These are phyloP conservation scores for Oxytorus armatus DNA, from an alignment of 2,888 invertebrate species.

Conservation along the genomic window DNA sequence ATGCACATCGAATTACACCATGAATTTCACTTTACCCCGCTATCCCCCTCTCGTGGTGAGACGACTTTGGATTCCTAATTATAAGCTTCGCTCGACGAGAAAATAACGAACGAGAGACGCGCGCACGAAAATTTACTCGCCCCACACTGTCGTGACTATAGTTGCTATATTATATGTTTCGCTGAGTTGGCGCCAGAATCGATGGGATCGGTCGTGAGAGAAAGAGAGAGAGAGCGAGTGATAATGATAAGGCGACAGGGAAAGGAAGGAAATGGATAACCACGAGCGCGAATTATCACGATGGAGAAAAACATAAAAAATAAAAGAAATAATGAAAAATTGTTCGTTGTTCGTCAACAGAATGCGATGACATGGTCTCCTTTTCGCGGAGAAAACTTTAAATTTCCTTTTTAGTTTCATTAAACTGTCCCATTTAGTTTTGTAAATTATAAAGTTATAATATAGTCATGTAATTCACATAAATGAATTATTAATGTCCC, in stretches of 20 bases:
- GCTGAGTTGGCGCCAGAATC: background rate
- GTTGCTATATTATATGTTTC: background rate
- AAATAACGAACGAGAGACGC: conserved; percentile 40
- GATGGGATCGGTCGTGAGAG: background rate
- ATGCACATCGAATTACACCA: conserved; percentile 25
- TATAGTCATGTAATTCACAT: no score
- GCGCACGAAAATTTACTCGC: conserved; percentile 5
- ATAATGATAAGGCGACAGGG: no score
- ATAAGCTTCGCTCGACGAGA: conserved; percentile 54
- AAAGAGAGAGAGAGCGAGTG: no score
- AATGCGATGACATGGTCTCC: background rate
- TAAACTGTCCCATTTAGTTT: no score
- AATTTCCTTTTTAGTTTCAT: background rate
- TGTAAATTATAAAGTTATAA: no score
- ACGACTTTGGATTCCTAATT: conserved; percentile 61
- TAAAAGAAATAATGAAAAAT: background rate
- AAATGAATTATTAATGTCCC: no score
- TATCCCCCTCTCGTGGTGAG: conserved; percentile 5
- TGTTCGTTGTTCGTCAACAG: background rate
- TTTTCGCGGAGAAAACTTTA: no score
- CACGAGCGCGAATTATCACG: conserved; percentile 5
- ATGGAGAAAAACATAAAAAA: background rate
- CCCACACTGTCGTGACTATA: background rate
- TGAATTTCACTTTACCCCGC: conserved; percentile 17
- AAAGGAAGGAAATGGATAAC: background rate